Conservation (phyloP, 37 sponge, comb jelly and placozoan genomes). For the Spongilla lacustris region DNA sequence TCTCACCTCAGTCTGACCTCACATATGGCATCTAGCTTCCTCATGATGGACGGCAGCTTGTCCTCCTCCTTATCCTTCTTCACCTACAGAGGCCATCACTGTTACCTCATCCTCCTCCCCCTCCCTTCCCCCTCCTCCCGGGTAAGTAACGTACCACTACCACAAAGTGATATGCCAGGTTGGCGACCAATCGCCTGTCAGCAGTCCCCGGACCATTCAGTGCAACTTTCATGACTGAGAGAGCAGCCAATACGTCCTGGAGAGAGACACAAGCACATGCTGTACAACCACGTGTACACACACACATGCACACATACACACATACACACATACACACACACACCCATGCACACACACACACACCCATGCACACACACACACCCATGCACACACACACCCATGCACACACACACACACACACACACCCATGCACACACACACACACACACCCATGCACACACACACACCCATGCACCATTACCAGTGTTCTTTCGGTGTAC, state of each 20-base stretch:
- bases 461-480: conserved; percentile 44
- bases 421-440: conserved; percentile 22
- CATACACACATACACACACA: not conserved
- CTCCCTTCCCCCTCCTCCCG: not conserved
- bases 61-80: conserved; percentile 43
- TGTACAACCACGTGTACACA: not conserved
- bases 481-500: conserved; percentile 69
- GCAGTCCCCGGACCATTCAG: conserved; percentile 87
- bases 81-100: not conserved
- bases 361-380: not conserved
- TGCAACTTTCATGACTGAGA: conserved; percentile 58
- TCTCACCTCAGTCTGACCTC: conserved; percentile 58
- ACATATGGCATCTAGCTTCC: conserved; percentile 68
- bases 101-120: not conserved
- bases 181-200: conserved; percentile 66
- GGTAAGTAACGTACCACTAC: conserved; percentile 14
- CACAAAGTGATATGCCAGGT: conserved; percentile 67
- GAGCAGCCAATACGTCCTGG: conserved; percentile 80
- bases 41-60: conserved; percentile 41
- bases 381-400: not conserved
- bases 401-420: not conserved
- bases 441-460: conserved; percentile 10
- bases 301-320: not conserved
- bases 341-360: conserved; percentile 12
- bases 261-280: not conserved